These are phyloP conservation scores for Seriola dumerili DNA, from an alignment of 2,113 vertebrate genomes.

Conservation along the genomic window DNA sequence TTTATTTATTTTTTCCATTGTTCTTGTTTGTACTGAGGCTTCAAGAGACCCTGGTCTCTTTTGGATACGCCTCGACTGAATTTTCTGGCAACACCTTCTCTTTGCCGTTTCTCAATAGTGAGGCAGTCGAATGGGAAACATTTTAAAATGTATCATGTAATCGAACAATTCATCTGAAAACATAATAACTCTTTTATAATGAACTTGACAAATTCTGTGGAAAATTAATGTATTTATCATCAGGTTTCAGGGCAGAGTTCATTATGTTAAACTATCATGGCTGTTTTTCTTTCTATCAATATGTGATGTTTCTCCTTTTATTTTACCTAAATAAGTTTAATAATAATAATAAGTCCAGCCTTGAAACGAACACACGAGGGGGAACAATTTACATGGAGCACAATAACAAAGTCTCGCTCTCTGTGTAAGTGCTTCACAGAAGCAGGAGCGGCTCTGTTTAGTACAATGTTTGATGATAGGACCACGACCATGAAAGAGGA, in stretches of 20 bases:
- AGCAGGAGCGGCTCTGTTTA: conserved; percentile 57
- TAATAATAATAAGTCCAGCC: conserved; percentile 27
- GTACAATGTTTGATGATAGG: conserved; percentile 63
- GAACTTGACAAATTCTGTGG: conserved; percentile 34
- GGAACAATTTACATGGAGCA: conserved; percentile 58
- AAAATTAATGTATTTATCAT: background rate
- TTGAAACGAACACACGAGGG: conserved; percentile 56
- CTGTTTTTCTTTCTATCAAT: background rate
- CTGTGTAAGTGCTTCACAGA: conserved; percentile 57
- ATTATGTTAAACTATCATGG: conserved; percentile 2
- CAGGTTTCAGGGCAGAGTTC: background rate
- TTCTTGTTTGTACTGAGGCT: conserved; percentile 64
- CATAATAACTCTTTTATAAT: conserved; percentile 36
- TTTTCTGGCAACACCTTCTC: conserved; percentile 73
- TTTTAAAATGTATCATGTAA: conserved; percentile 53
- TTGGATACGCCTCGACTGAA: conserved; percentile 71
- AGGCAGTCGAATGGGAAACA: conserved; percentile 44
- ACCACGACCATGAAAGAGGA: conserved; percentile 60
- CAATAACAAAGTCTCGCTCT: conserved; percentile 64
- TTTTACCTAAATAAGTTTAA: conserved; percentile 49
- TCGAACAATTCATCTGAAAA: conserved; percentile 53
- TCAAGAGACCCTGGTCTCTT: conserved; percentile 69
- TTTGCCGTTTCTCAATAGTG: conserved; percentile 62
- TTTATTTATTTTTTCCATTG: conserved; percentile 61
- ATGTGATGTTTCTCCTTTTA: conserved; percentile 17